Conservation (phyloP, 2,797 vertebrate genomes). For the Prunella strophiata region DNA sequence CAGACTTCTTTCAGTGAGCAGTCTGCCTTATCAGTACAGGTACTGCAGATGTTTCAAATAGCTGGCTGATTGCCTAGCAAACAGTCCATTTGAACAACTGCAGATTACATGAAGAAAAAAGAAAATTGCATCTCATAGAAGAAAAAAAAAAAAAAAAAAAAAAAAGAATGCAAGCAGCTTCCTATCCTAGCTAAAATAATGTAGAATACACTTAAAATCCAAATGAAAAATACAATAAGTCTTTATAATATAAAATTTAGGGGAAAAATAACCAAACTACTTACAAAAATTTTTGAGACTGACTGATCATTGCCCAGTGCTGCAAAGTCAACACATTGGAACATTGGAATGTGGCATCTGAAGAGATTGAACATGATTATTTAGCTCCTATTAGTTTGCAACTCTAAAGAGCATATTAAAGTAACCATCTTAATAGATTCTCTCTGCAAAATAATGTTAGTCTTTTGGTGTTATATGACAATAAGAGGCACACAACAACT, state of each 20-base stretch:
- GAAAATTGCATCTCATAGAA: neutral
- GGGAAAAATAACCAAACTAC: neutral
- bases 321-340: neutral
- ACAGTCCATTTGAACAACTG: neutral
- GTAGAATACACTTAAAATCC: neutral
- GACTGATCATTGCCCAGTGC: neutral
- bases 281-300: neutral
- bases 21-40: neutral
- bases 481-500: neutral
- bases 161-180: neutral
- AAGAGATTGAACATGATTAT: neutral
- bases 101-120: neutral
- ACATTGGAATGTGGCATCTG: neutral
- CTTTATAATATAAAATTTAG: neutral
- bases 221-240: neutral
- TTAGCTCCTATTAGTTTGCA: neutral
- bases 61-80: neutral
- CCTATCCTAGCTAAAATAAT: neutral
- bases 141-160: neutral
- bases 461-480: neutral
- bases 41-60: slow-evolving; percentile 6
- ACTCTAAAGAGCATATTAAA: neutral
- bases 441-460: neutral
- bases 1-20: neutral
- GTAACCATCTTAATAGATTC: neutral